Base-by-base conservation (phyloP, 1,140 invertebrate genomes). In the Macrotrachela quadricornifera region DNA sequence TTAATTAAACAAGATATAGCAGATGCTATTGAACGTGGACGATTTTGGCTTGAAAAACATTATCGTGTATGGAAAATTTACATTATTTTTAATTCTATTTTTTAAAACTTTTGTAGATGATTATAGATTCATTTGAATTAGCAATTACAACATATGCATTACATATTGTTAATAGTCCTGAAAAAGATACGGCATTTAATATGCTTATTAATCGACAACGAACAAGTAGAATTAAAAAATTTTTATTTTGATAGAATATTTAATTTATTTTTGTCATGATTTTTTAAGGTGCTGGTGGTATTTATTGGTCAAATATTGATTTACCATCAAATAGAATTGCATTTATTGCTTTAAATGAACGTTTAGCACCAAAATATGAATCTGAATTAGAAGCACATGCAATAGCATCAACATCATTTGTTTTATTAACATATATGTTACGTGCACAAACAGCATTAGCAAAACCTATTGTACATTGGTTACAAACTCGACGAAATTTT, bases 401-500 rank as follows among this genome's bases (percentile, higher is more conserved):
- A 64, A 82, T 92, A 36, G 86, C 88, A 63, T 79, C 85, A 0
- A 92, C 87, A 0, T 81, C 86, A 0, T 94, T 90, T 64, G 87
- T 82, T 4, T 69, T 95, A 14, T 65, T 92, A 57, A 80, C 85
- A 0, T 85, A 88, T 43, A 54, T 63, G 64, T 37, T 59, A 59
- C 15, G 58, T 60, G 21, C 21, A 30, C 21, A 30, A 30, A 30
- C 21, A 30, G 8, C 8, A 30, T 30, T 30, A 30, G 21, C 3
- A 30, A 30, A 30, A 61, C 12, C 87, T 91, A 62, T 85, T 92
- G 21, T 79, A 30, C 8, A 80, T 61, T 95, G 88, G 88, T 68
- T 95, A 9, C 90, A 90, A 65, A 76, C 81, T 0, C 87, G 92
- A 64, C 74, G 88, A 47, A 73, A 91, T 0, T 80, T 80, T n/a